phyloP scores from a whole-genome alignment of 2,797 vertebrate genomes.

The Phaenicophaeus curvirostris region DNA sequence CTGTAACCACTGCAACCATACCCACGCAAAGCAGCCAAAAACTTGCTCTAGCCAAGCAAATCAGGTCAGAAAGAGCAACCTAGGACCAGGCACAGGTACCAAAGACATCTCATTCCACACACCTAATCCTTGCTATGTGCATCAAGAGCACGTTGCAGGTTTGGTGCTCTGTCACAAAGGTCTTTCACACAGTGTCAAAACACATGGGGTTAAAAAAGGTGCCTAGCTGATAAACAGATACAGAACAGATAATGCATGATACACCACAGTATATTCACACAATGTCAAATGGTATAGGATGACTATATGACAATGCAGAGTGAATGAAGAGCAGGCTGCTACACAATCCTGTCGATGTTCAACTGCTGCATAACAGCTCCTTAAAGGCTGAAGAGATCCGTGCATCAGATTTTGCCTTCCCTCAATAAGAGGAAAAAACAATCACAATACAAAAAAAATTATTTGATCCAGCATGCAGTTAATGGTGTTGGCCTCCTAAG shows the following conservation, averaged over 20 bases:
- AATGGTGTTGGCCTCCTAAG: conserved; percentile 65
- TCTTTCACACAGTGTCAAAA: background rate
- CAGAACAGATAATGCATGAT: background rate
- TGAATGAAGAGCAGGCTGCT: background rate
- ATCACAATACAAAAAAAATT: conserved; percentile 56
- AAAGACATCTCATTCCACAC: background rate
- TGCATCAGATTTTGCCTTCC: background rate
- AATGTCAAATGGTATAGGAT: background rate
- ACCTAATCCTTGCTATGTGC: background rate
- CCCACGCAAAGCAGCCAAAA: background rate
- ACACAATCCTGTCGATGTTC: background rate
- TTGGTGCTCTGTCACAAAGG: background rate
- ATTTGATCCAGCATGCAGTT: conserved; percentile 67
- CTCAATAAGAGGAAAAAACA: background rate
- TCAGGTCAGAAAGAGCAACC: background rate
- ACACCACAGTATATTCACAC: background rate
- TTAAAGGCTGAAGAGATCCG: background rate
- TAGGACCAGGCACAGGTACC: background rate
- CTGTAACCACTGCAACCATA: background rate
- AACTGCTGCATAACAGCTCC: fast-evolving
- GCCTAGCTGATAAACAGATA: background rate
- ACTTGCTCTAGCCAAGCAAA: background rate
- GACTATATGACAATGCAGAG: background rate
- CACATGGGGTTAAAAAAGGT: background rate
- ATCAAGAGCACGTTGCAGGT: conserved; percentile 9